A percentile compares a stretch with the other conserved stretches of the same genome.
Evolutionary conservation across 1,140 invertebrate genomes (phyloP).

Genomic region (Lasioglossum albipes): DNA sequence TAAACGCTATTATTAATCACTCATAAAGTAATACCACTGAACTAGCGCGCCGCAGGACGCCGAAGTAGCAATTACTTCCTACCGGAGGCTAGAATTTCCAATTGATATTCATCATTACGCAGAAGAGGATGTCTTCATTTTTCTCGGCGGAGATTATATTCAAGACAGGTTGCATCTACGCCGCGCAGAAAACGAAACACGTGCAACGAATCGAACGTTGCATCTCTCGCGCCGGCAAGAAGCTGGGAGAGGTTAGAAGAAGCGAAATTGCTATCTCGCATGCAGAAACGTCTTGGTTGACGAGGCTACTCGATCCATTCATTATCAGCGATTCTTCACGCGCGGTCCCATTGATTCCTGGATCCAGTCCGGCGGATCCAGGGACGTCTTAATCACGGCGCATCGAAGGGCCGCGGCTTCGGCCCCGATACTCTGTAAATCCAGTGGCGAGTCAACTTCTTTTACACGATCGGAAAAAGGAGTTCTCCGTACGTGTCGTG

Average conservation of each 20-base stretch:
- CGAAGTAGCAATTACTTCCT: too few relatives aligned
- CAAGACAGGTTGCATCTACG: background rate
- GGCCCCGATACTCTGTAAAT: conserved; percentile 52
- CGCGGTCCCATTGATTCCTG: conserved; percentile 2
- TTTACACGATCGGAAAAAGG: conserved; percentile 52
- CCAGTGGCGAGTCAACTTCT: conserved; percentile 51
- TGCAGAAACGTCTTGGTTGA: background rate
- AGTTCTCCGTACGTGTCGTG: conserved; percentile 54
- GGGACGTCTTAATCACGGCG: conserved; percentile 54
- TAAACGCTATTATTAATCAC: conserved; percentile 14
- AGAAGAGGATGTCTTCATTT: too few relatives aligned
- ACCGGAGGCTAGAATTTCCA: too few relatives aligned
- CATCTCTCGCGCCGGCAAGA: too few relatives aligned
- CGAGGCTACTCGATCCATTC: too few relatives aligned
- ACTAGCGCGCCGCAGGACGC: background rate
- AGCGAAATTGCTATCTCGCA: background rate
- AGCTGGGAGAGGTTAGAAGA: background rate
- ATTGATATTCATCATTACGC: too few relatives aligned
- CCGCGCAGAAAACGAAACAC: background rate
- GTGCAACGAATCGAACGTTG: background rate
- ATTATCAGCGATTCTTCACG: conserved; percentile 5
- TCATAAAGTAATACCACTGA: conserved; percentile 3
- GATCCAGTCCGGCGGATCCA: conserved; percentile 21
- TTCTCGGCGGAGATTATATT: too few relatives aligned
- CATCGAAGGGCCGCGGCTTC: conserved; percentile 30